These are phyloP conservation scores for Zaprionus bogoriensis DNA, from an alignment of 2,888 invertebrate genomes.

Conservation along the genomic window DNA sequence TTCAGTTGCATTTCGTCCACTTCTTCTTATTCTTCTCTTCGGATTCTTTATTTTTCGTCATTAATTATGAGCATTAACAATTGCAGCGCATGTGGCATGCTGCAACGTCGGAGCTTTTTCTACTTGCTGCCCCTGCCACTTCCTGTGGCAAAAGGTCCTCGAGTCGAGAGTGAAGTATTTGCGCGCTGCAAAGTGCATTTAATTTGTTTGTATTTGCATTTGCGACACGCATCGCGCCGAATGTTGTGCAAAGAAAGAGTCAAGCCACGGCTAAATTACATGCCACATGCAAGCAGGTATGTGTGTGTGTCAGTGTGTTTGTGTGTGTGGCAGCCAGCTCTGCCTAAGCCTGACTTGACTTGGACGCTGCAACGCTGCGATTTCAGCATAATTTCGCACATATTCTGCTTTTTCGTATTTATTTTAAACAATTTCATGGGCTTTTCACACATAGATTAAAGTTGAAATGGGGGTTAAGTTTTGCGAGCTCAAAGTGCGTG, in stretches of 20 bases:
- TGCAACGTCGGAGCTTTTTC: constrained; percentile 37
- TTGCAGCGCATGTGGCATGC: constrained; percentile 50
- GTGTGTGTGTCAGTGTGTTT: not conserved
- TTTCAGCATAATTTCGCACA: constrained; percentile 18
- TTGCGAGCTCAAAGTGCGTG: not conserved
- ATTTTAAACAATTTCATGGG: constrained; percentile 48
- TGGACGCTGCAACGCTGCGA: no score
- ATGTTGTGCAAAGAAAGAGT: constrained; percentile 39
- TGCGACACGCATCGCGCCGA: constrained; percentile 49
- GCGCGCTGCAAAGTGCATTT: constrained; percentile 52
- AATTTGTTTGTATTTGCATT: constrained; percentile 67
- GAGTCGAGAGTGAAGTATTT: constrained; percentile 45
- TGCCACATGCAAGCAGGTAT: not conserved
- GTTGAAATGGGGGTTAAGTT: not conserved
- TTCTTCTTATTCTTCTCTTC: no score
- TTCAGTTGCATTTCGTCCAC: not conserved
- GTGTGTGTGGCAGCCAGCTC: not conserved
- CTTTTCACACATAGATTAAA: constrained; percentile 25
- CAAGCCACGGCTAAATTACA: constrained; percentile 46
- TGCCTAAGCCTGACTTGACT: constrained; percentile 46
- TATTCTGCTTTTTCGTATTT: constrained; percentile 40
- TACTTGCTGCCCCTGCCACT: no score
- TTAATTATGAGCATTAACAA: constrained; percentile 69
- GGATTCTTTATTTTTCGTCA: constrained; percentile 57
- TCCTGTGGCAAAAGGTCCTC: constrained; percentile 29